These are phyloP conservation scores for Ciconia nigra DNA, from an alignment of 2,797 vertebrate species.

Conservation along the genomic window DNA sequence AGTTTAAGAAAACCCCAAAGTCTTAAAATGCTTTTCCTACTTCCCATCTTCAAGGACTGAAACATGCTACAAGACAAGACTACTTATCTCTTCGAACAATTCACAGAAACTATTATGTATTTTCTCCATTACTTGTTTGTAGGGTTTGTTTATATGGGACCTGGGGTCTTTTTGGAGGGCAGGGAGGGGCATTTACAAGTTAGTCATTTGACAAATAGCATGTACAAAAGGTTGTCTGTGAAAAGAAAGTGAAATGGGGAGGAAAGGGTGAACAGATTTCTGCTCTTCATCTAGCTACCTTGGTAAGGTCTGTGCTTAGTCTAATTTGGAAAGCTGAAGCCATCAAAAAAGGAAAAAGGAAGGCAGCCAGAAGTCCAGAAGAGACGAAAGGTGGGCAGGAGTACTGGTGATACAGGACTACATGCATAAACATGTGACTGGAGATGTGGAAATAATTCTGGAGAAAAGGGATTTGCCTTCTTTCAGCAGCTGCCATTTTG, in stretches of 20 bases:
- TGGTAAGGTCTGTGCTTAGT: not conserved
- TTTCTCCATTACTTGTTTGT: not conserved
- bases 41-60: constrained; percentile 5
- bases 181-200: not conserved
- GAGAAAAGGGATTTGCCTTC: not conserved
- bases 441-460: not conserved
- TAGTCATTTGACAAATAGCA: not conserved
- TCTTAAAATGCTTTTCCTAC: not conserved
- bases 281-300: not conserved
- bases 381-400: not conserved
- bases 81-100: not conserved
- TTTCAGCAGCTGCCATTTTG: constrained; percentile 13
- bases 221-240: not conserved
- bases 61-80: not conserved
- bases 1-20: not conserved
- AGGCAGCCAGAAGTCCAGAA: not conserved
- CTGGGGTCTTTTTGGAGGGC: not conserved
- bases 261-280: not conserved
- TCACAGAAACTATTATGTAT: not conserved
- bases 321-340: not conserved
- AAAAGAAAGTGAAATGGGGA: not conserved
- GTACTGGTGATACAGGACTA: not conserved
- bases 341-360: not conserved
- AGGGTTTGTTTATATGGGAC: not conserved
- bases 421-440: not conserved